Evolutionary conservation across 2,888 invertebrate species (phyloP), one percentile per base, ranked within the genome.

Genomic region (Hipparchia semele): DNA sequence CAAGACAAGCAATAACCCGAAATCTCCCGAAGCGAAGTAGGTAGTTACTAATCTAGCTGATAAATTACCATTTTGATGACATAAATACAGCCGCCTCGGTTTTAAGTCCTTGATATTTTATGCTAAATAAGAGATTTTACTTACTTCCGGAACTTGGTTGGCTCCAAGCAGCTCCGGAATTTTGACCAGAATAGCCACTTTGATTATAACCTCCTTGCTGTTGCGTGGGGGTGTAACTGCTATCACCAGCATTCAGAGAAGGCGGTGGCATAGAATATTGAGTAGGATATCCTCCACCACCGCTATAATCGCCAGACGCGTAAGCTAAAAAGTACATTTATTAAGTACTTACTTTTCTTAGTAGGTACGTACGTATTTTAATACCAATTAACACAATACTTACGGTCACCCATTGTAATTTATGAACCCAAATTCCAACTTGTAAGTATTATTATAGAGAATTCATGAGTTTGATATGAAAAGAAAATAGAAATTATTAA

Each of bases 241-340:
- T 94, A 76, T 91, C 94, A 67, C 90, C 86, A 67, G 91, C 86
- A 77, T 87, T 83, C 82, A 91, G 84, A 68, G 91, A 80, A 65
- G 94, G 90, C 71, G 94, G 90, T 78, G 94, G 90, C 83, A 94
- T 87, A 70, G 94, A 88, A 87, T 94, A 91, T 83, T 91, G 90
- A 78, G 90, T 86, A 53, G 90, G 87, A 82, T 92, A 91, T 71
- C 92, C 86, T 71, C 89, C 65, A 9, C 65, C 64, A 4, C 64
- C 85, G 76, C 88, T 85, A 80, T 94, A 88, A 85, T 92, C 92
- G 59, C 92, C 89, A 73, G 90, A 87, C 51, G 84, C 85, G 81
- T 89, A 90, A 71, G 88, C 89, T 89, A 78, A 72, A 85, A 83
- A 23, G 13, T 10, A 13, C 12, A 61, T 39, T 33, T 4, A 58